phyloP scores from a whole-genome alignment of 2,113 vertebrate genomes.

The Caloenas nicobarica region DNA sequence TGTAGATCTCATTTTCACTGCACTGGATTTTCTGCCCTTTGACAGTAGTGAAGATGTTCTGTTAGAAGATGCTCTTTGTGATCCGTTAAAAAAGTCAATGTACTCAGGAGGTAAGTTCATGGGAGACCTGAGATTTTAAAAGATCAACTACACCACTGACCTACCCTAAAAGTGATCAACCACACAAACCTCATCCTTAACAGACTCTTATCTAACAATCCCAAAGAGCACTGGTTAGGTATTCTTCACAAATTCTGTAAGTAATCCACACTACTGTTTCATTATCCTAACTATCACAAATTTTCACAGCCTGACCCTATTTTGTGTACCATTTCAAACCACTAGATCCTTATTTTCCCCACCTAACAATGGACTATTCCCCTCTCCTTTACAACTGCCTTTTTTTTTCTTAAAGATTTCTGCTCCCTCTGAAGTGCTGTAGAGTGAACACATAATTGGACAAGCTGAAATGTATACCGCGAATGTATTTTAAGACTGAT shows the following conservation, averaged over 20 bases:
- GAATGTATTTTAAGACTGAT: not conserved
- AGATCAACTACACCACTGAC: not conserved
- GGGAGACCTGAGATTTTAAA: not conserved
- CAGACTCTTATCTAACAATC: not conserved
- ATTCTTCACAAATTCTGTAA: not conserved
- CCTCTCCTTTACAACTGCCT: not conserved
- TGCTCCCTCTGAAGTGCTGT: not conserved
- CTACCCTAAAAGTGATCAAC: not conserved
- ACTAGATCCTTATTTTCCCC: not conserved
- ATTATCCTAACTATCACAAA: not conserved
- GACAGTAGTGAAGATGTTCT: not conserved
- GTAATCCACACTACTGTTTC: not conserved
- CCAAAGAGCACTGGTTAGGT: not conserved
- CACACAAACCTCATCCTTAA: not conserved
- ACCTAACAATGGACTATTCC: not conserved
- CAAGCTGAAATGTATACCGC: not conserved
- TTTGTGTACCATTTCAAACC: not conserved
- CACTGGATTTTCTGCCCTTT: not conserved
- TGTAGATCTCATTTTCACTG: not conserved
- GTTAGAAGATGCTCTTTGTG: not conserved
- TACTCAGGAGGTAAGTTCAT: not conserved
- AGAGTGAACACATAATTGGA: not conserved
- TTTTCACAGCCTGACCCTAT: not conserved
- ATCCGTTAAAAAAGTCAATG: not conserved
- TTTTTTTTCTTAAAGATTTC: not conserved